Evolutionary conservation across 2,888 invertebrate species (phyloP).

Genomic region (Sphaerophoria rueppellii): DNA sequence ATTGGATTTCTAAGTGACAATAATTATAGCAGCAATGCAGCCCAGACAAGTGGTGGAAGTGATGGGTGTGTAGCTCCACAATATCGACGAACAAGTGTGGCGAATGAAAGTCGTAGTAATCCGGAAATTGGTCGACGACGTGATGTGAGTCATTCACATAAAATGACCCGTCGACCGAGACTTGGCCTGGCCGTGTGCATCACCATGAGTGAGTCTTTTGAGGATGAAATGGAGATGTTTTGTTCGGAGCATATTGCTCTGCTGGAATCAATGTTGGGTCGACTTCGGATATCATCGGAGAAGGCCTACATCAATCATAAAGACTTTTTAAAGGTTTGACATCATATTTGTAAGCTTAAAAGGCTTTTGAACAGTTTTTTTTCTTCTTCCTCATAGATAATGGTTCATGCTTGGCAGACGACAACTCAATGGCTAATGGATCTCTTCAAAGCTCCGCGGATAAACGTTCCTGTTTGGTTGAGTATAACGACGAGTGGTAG

Average conservation of each 20-base stretch:
- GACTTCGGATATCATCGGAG: constrained; percentile 87
- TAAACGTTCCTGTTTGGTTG: constrained; percentile 87
- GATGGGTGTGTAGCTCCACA: constrained; percentile 78
- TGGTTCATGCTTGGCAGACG: constrained; percentile 83
- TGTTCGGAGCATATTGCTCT: constrained; percentile 91
- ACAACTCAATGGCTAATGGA: constrained; percentile 85
- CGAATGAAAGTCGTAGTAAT: constrained; percentile 80
- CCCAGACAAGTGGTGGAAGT: constrained; percentile 75
- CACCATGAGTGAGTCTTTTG: constrained; percentile 83
- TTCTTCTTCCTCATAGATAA: constrained; percentile 78
- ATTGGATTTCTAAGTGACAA: constrained; percentile 81
- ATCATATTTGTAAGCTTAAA: background rate
- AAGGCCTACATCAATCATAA: constrained; percentile 84
- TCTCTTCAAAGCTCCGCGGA: constrained; percentile 86
- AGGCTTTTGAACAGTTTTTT: background rate
- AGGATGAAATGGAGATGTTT: constrained; percentile 87
- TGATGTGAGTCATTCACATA: constrained; percentile 74
- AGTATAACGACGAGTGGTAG: constrained; percentile 83
- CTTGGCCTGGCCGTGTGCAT: constrained; percentile 88
- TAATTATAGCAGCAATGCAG: constrained; percentile 69
- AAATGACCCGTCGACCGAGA: constrained; percentile 82
- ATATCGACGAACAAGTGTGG: constrained; percentile 77
- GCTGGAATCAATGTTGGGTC: constrained; percentile 88
- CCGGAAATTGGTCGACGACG: constrained; percentile 80
- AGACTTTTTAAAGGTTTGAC: constrained; percentile 83